Base-by-base conservation (phyloP, 1,140 invertebrate species). In the Aporrectodea caliginosa region DNA sequence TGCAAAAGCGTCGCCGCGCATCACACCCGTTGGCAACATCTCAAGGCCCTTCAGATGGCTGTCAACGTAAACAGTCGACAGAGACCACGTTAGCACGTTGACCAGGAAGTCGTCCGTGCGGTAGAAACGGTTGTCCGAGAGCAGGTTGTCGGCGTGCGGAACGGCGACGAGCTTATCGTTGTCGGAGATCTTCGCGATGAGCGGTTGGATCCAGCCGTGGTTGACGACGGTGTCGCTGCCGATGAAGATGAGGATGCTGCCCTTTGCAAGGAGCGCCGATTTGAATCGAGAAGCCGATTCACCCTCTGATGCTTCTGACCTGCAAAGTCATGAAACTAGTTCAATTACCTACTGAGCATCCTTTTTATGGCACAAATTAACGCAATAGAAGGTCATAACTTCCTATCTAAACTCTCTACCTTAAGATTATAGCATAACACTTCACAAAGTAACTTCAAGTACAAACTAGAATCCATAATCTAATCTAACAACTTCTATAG, bases 111-210 rank as follows among this genome's bases (percentile, higher is more conserved):
- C 69, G 0, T 78, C 71, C 32, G 58, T 78, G 29, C 30, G 58
- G 72, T 43, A 81, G 80, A 81, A 81, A 22, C 80, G 68, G 33
- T 70, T 30, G 0, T 58, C 80, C 1, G 76, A 73, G 16, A 81
- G 77, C 68, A 81, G 43, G 80, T 81, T 81, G 71, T 81, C 80
- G 35, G 33, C 30, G 29, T 81, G 80, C 6, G 80, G 43, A n/a
- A 74, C 77, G 1, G 70, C 80, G 14, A 78, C 22, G 6, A 58
- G 31, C 31, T 73, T 78, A 12, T 69, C 22, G 16, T 81, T 43
- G 27, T 73, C 31, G 16, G 33, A 30, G 34, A 81, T 32, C n/a
- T 69, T 72, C 12, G 34, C 77, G 1, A 81, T 34, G 31, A 81
- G 80, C 0, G 80, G 80, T 35, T 81, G 58, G 30, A 78, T 32